phyloP scores from a whole-genome alignment of 2,888 invertebrate species.

The Nymphalis urticae region DNA sequence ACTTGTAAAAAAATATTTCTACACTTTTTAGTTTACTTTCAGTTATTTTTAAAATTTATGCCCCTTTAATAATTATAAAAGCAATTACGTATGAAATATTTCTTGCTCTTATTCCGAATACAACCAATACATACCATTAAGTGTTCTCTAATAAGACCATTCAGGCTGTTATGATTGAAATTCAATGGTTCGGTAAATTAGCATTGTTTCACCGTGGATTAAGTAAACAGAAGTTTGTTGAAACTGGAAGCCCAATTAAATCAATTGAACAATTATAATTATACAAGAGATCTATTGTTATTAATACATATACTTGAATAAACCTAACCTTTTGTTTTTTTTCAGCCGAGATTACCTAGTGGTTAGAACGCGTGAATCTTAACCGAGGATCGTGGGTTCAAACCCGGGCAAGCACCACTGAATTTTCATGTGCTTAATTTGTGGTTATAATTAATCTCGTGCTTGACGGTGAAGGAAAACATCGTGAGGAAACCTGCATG shows the following conservation, averaged over 20 bases:
- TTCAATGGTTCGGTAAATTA: background rate
- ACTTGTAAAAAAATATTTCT: no score
- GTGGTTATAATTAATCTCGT: no score
- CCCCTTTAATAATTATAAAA: background rate
- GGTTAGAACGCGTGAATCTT: no score
- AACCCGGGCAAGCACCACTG: no score
- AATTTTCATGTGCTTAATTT: no score
- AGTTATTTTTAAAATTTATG: background rate
- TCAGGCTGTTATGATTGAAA: background rate
- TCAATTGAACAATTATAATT: background rate
- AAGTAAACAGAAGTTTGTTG: background rate
- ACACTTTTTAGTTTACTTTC: no score
- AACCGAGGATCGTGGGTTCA: no score
- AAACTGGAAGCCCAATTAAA: background rate
- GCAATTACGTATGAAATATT: background rate
- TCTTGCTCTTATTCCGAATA: background rate
- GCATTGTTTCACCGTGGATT: background rate
- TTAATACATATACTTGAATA: background rate
- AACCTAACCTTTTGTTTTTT: background rate
- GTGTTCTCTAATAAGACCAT: background rate
- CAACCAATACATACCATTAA: background rate
- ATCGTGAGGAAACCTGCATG: no score
- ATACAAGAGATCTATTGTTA: constrained; percentile 2
- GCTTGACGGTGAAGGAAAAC: no score
- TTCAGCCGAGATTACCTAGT: no score